Base-by-base conservation (phyloP, 2,888 invertebrate genomes). In the Ptychoptera albimana region DNA sequence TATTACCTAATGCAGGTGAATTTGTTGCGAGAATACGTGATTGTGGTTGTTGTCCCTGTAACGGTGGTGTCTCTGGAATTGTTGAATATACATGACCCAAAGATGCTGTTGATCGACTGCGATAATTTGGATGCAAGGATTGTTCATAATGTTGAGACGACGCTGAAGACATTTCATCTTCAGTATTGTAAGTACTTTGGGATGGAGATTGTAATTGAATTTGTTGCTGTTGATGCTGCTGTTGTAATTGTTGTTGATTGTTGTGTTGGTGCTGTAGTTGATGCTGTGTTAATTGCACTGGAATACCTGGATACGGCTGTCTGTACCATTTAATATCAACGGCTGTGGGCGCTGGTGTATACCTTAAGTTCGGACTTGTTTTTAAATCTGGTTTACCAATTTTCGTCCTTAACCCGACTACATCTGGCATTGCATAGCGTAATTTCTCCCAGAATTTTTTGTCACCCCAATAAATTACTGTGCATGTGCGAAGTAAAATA, bases 381-480 rank as follows among this genome's bases (percentile, higher is more conserved):
- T 52, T 67, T 66, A 53, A 70, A 66, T 52, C 65, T 67, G 48
- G 69, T 39, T 50, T 63, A 59, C 59, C 66, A 66, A 45, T 72
- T 48, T 73, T 71, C 11, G 40, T 40, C 16, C 15, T 15, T 16
- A 12, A 30, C n/a, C 30, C 42, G 23, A 15, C 34, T 4, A 75
- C 72, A 54, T 86, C 85, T 45, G 86, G 87, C 77, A 88, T 79
- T 43, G 83, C 79, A 66, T 73, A 77, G 50, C 82, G 74, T 50
- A 91, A 72, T 66, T 88, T 87, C 55, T 86, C 84, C 89, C 89
- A 91, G 68, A 91, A 91, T 55, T 83, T 73, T 55, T 80, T 80
- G 64, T 88, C 87, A 50, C 82, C 82, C 79, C 82, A 83, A 51
- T 81, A 72, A 51, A 80, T 71, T 44, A 79, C 78, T 36, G 77